Conservation (phyloP, 2,888 invertebrate species). For the Epistrophe eligans region DNA sequence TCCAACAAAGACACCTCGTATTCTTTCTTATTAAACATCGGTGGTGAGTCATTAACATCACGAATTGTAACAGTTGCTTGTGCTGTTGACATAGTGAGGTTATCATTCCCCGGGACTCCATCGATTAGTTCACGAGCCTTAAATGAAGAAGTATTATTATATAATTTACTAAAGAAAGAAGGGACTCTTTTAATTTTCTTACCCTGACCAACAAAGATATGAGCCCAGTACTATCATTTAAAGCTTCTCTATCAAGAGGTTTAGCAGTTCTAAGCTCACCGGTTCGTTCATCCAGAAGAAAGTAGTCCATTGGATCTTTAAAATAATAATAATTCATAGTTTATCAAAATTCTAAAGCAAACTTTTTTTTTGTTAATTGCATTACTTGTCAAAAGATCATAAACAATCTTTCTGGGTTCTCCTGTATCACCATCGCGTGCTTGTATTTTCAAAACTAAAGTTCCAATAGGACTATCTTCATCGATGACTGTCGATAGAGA, state of each 20-base stretch:
- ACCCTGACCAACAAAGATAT: conserved; percentile 90
- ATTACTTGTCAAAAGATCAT: conserved; percentile 92
- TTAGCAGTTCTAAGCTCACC: conserved; percentile 94
- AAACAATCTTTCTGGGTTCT: conserved; percentile 90
- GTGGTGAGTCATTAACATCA: conserved; percentile 95
- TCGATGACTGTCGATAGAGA: conserved; percentile 90
- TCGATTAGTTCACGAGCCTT: conserved; percentile 92
- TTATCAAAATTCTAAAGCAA: background rate
- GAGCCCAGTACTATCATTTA: conserved; percentile 91
- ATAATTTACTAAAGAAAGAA: background rate
- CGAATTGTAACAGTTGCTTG: conserved; percentile 92
- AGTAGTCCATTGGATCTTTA: conserved; percentile 94
- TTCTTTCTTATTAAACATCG: conserved; percentile 92
- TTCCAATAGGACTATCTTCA: conserved; percentile 93
- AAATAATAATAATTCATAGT: background rate
- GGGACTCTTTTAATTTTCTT: background rate
- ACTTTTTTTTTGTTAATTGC: conserved; percentile 1
- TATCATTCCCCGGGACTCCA: conserved; percentile 88
- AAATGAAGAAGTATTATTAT: background rate
- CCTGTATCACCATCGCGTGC: conserved; percentile 94
- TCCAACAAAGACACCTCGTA: conserved; percentile 92
- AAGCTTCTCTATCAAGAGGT: conserved; percentile 92
- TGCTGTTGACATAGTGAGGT: conserved; percentile 88
- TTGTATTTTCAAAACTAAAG: conserved; percentile 90
- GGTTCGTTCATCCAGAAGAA: conserved; percentile 90